phyloP scores from a whole-genome alignment of 1,140 invertebrate species.

The Hormaphis cornu region DNA sequence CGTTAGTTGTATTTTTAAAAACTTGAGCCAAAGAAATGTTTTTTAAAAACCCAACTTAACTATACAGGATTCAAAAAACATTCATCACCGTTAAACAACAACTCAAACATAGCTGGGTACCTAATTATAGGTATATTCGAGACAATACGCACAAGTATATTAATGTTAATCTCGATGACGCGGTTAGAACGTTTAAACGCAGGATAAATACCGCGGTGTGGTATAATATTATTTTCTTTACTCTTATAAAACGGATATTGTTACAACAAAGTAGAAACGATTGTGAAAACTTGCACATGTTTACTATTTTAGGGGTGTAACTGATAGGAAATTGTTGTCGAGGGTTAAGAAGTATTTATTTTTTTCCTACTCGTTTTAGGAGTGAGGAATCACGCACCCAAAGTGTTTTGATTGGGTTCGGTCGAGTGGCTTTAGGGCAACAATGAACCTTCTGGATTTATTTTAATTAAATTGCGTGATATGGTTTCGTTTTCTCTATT shows the following conservation, averaged over 20 bases:
- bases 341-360: conserved; percentile 23
- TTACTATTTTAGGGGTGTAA: conserved; percentile 20
- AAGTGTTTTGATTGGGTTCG: conserved; percentile 32
- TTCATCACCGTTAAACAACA: too few relatives aligned
- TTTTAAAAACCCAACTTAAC: too few relatives aligned
- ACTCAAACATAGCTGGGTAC: too few relatives aligned
- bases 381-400: not conserved
- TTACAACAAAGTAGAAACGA: not conserved
- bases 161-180: too few relatives aligned
- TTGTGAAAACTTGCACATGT: conserved; percentile 15
- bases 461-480: conserved; percentile 32
- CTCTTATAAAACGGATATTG: conserved; percentile 7
- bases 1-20: too few relatives aligned
- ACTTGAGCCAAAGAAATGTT: too few relatives aligned
- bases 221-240: not conserved
- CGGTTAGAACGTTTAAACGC: not conserved
- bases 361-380: conserved; percentile 4
- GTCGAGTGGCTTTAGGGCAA: conserved; percentile 30
- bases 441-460: conserved; percentile 32
- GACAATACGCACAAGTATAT: not conserved
- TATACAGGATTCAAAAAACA: too few relatives aligned
- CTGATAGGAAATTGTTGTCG: conserved; percentile 17
- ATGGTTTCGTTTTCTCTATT: conserved; percentile 33
- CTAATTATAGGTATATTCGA: too few relatives aligned
- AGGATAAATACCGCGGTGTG: not conserved